Base-by-base conservation (phyloP, 2,113 vertebrate species). In the Camelus dromedarius region DNA sequence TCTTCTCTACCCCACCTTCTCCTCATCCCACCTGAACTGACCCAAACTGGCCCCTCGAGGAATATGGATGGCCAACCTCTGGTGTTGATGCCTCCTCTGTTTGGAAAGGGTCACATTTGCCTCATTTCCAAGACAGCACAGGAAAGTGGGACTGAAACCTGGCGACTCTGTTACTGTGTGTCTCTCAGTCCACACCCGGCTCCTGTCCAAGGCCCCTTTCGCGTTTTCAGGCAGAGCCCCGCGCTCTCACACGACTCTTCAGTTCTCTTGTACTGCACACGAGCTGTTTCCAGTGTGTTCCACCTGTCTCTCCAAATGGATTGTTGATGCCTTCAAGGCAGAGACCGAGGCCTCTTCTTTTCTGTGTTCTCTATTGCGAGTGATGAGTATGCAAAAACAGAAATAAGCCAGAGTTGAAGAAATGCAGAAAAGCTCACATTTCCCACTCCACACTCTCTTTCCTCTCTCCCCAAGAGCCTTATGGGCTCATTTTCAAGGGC, bases 261-360 rank as follows among this genome's bases (percentile, higher is more conserved):
- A 94, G 19, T n/a, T 76, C 56, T 72, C 70, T 56, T 60, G 48
- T 32, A 38, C 64, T 35, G 48, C 30, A 58, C 38, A 16, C 48
- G 32, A 64, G 54, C 30, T 90, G 42, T 92, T 95, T 93, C 73
- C 26, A 83, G 56, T 70, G 16, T 80, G 35, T 64, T 97, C 52
- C 7, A 24, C 52, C 58, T 67, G 32, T 92, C n/a, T 92, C 84
- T 90, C 60, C 26, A 24, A 48, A 6, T 76, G n/a, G 46, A 96
- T 66, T 18, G 13, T 64, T 58, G 48, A 46, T 18, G 64, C 62
- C 24, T 96, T 94, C 64, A 79, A 91, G 50, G 16, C 26, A 72
- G 76, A 88, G 72, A 81, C 32, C 73, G 26, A 22, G 19, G 20
- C 32, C 9, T 76, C 70, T 32, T 67, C 56, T 88, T 46, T 94